These are phyloP conservation scores for Chaetodon trifasciatus DNA, from an alignment of 2,797 vertebrate genomes.

Conservation along the genomic window DNA sequence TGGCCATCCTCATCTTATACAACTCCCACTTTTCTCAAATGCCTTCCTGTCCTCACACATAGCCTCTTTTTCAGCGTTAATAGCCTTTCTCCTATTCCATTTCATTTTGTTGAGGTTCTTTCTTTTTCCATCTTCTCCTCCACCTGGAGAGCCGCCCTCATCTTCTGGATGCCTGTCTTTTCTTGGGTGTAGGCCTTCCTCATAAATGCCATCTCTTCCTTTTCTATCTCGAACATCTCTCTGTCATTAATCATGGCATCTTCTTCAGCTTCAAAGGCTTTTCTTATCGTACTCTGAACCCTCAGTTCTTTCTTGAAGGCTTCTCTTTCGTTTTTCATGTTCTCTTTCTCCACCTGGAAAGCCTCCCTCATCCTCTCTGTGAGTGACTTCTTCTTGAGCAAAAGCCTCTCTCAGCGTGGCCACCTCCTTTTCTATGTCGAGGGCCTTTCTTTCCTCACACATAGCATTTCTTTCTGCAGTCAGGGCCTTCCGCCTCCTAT, in stretches of 20 bases:
- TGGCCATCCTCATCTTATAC: not conserved
- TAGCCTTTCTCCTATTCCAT: not conserved
- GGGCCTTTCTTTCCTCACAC: not conserved
- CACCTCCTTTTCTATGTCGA: not conserved
- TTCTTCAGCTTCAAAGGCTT: conserved; percentile 1
- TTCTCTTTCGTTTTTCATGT: conserved; percentile 16
- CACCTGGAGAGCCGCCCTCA: conserved; percentile 13
- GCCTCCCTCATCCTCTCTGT: not conserved
- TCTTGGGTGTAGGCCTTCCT: conserved; percentile 15
- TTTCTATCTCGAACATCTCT: conserved; percentile 2
- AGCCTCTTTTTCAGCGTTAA: too few relatives aligned
- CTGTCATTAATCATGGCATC: conserved; percentile 1
- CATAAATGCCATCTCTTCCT: not conserved
- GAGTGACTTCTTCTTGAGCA: not conserved
- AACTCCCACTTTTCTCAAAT: not conserved
- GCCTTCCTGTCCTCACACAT: not conserved
- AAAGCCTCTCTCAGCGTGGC: not conserved
- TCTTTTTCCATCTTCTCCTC: not conserved
- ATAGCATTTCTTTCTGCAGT: not conserved
- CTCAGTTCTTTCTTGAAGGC: not conserved
- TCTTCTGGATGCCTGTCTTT: conserved; percentile 19
- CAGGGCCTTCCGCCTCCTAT: not conserved
- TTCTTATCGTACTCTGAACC: not conserved
- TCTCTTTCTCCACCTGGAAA: conserved; percentile 2
- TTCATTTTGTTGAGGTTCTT: not conserved